Conservation (phyloP, 2,113 vertebrate genomes). For the Cinclus mexicanus region DNA sequence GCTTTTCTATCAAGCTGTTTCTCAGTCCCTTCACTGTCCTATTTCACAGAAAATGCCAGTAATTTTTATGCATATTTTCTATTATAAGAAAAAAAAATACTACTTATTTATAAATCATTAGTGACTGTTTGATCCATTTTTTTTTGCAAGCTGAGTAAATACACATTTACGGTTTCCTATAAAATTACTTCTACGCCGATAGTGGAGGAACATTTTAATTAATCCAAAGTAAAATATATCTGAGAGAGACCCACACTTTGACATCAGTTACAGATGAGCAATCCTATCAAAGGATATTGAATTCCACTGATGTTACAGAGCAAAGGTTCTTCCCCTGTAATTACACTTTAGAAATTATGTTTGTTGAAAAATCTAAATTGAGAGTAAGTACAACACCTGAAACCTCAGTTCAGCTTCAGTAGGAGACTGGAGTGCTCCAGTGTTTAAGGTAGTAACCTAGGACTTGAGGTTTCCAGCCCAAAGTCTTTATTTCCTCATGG, state of each 20-base stretch:
- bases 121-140: background rate
- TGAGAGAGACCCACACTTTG: background rate
- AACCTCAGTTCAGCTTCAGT: background rate
- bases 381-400: background rate
- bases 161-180: background rate
- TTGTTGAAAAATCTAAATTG: constrained; percentile 4
- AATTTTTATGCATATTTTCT: background rate
- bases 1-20: background rate
- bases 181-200: background rate
- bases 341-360: constrained; percentile 31
- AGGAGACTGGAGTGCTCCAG: background rate
- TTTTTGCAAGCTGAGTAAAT: background rate
- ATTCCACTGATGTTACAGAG: constrained; percentile 8
- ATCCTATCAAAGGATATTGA: constrained; percentile 18
- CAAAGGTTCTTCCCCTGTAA: constrained; percentile 25
- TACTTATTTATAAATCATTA: background rate
- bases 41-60: background rate
- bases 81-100: background rate
- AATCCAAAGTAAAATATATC: constrained; percentile 8
- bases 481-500: background rate
- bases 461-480: background rate
- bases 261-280: constrained; percentile 34
- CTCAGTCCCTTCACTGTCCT: background rate
- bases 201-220: constrained; percentile 38
- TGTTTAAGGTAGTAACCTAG: background rate